A percentile compares a stretch with the other conserved stretches of the same genome.
Evolutionary conservation across 1,140 invertebrate genomes (phyloP).

Genomic region (Lethrus apterus): DNA sequence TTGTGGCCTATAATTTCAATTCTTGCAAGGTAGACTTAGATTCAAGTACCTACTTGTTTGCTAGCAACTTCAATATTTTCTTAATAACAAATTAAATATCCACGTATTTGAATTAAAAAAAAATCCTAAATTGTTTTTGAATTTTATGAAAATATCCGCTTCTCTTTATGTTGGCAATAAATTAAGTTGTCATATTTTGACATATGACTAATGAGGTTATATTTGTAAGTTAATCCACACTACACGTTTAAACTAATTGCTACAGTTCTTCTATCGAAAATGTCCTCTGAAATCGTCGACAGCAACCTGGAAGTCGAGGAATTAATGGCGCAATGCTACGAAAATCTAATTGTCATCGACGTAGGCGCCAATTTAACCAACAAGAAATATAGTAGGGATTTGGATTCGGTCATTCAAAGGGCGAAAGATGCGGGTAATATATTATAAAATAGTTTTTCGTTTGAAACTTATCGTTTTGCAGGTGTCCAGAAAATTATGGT

Average conservation of each 20-base stretch:
- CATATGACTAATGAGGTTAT: constrained; percentile 27
- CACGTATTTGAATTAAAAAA: no score
- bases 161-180: no score
- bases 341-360: constrained; percentile 87
- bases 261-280: constrained; percentile 6
- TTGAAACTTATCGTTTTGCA: constrained; percentile 37
- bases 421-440: constrained; percentile 82
- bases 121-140: no score
- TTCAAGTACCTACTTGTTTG: no score
- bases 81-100: no score
- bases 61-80: no score
- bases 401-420: constrained; percentile 85
- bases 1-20: no score
- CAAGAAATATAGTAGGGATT: constrained; percentile 86
- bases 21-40: no score
- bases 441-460: constrained; percentile 2
- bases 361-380: constrained; percentile 92
- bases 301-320: constrained; percentile 16
- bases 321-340: constrained; percentile 57
- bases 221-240: constrained; percentile 20
- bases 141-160: no score
- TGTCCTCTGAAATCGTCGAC: constrained; percentile 7
- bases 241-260: background rate
- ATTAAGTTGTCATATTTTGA: no score
- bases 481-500: constrained; percentile 94